Percentiles rank a stretch among this genome's conserved stretches.
These are phyloP conservation scores for Oikopleura albicans DNA, from an alignment of 23 tunicate genomes.

Conservation along the genomic window DNA sequence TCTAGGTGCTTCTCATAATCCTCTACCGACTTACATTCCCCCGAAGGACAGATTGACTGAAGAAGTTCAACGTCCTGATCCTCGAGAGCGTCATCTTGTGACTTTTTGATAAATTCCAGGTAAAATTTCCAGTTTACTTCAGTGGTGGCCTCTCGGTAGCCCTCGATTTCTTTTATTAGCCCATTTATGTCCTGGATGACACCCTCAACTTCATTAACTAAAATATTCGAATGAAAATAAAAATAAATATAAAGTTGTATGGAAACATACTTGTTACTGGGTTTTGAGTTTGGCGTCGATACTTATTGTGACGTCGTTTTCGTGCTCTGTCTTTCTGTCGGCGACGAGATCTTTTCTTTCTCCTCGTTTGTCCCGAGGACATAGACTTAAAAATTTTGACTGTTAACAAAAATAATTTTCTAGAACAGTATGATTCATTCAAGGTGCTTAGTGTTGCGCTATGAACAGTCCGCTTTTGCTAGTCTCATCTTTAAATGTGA, in stretches of 20 bases:
- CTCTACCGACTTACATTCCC: background rate
- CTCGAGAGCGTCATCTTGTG: too few relatives aligned
- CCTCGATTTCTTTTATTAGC: background rate
- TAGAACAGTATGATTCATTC: background rate
- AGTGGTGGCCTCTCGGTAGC: background rate
- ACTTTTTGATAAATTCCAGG: background rate
- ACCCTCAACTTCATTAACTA: background rate
- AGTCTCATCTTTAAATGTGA: too few relatives aligned
- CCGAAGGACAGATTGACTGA: too few relatives aligned
- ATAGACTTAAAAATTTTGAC: background rate
- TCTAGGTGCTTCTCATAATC: background rate
- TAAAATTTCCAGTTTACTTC: background rate
- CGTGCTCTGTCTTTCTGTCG: too few relatives aligned
- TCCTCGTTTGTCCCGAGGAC: background rate
- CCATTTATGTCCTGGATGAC: background rate
- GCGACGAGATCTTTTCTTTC: background rate
- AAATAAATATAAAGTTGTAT: too few relatives aligned
- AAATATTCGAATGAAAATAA: too few relatives aligned
- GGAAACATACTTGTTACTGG: too few relatives aligned
- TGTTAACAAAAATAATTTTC: background rate
- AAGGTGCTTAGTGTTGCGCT: too few relatives aligned
- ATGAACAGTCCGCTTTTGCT: too few relatives aligned
- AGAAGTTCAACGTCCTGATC: too few relatives aligned
- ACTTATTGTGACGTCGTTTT: too few relatives aligned
- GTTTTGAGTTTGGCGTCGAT: too few relatives aligned